Base-by-base conservation (phyloP, 2,797 vertebrate species). In the Staurois parvus region DNA sequence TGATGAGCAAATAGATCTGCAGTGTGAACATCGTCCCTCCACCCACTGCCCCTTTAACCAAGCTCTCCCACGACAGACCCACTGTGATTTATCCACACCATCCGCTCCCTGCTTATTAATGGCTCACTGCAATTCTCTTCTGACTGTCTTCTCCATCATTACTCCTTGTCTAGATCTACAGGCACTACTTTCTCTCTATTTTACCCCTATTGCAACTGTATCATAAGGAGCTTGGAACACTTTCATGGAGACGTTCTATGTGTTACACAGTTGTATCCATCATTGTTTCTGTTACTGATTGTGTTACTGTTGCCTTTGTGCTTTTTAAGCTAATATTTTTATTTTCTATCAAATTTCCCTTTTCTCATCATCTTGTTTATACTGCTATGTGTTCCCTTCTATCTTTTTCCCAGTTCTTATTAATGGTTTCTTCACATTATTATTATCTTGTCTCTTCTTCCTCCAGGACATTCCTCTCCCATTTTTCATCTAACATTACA, bases 1-100 rank as follows among this genome's bases (percentile, higher is more conserved):
- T 93, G 94, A 83, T 34, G 84, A 74, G 62, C 32, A 79, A 72
- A 84, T 76, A 76, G 84, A 80, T 76, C 62, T 76, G 72, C 79
- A 86, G 72, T 68, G 45, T 21, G 72, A 37, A 56, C 62, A 26
- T 24, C 72, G 62, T 30, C 32, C 76, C 76, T 28, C 64, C 84
- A 30, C 73, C 56, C 83, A 13, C 67, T 21, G 37, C 26, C 52
- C 69, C 34, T 30, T 30, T 64, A 28, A 40, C 37, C n/a, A 78
- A 37, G 17, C 67, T 26, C 26, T 15, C 4, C 26, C 64, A 66
- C 26, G 15, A 28, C n/a, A 29, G 64, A 66, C 26, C 64, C 64
- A 15, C 45, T 40, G 15, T 29, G n/a, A 29, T 70, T 28, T 69
- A 34, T 21, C 29, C 24, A 66, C 45, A 26, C 24, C 40, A 29